Conservation (phyloP, 2,797 vertebrate genomes). For the Triplophysa yarkandensis region DNA sequence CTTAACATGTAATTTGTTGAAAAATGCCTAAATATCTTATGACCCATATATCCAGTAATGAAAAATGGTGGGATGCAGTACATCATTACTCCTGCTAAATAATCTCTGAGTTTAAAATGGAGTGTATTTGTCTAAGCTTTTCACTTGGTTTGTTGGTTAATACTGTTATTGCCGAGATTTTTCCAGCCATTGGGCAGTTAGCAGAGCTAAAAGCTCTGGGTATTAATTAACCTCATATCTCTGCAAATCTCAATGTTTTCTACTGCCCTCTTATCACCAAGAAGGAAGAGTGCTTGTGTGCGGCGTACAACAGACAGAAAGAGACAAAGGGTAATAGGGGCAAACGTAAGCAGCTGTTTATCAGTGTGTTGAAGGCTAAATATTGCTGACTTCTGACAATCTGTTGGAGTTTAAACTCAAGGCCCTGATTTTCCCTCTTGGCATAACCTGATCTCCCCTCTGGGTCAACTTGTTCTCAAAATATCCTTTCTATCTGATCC, state of each 20-base stretch:
- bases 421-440: constrained; percentile 24
- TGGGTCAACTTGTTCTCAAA: not conserved
- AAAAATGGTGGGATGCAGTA: not conserved
- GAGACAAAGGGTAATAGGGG: constrained; percentile 24
- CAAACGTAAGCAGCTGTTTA: constrained; percentile 51
- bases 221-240: constrained; percentile 74
- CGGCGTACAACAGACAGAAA: constrained; percentile 25
- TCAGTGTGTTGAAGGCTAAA: constrained; percentile 55
- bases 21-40: too few species aligned
- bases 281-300: constrained; percentile 11
- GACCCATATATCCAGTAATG: not conserved
- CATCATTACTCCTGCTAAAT: too few species aligned
- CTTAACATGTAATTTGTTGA: not conserved
- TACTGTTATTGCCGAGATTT: constrained; percentile 71
- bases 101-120: constrained; percentile 13
- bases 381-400: not conserved
- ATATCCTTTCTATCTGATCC: not conserved
- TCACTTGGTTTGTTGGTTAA: constrained; percentile 68
- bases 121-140: constrained; percentile 50
- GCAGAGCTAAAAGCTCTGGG: constrained; percentile 66
- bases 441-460: constrained; percentile 17
- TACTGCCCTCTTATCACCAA: constrained; percentile 60
- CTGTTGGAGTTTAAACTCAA: constrained; percentile 56
- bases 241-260: constrained; percentile 64
- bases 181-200: constrained; percentile 74